Evolutionary conservation across 2,797 vertebrate genomes (phyloP).

Genomic region (Sebastes oblongus): DNA sequence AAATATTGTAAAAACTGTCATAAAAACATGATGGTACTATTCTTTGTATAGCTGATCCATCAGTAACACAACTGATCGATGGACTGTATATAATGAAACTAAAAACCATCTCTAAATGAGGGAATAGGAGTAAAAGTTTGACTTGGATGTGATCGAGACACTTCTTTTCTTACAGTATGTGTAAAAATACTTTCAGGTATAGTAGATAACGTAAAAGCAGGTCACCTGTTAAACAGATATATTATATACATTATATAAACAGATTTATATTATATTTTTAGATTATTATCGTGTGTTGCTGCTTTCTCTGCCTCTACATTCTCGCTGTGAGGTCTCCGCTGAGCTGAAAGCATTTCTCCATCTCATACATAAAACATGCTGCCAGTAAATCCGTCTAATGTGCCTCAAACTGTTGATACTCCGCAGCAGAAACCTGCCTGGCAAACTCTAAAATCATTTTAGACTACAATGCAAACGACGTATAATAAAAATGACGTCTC

Average conservation of each 20-base stretch:
- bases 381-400: constrained; percentile 42
- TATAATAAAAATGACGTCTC: constrained; percentile 55
- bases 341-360: constrained; percentile 3
- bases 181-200: not conserved
- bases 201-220: not conserved
- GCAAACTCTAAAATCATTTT: constrained; percentile 42
- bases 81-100: not conserved
- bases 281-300: not conserved
- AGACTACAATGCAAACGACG: constrained; percentile 58
- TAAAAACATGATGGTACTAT: not conserved
- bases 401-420: constrained; percentile 24
- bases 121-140: not conserved
- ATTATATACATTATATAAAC: not conserved
- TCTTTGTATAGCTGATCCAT: not conserved
- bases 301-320: not conserved
- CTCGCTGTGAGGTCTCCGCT: constrained; percentile 36
- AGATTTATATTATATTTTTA: not conserved
- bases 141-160: not conserved
- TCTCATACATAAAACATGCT: constrained; percentile 28
- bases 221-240: not conserved
- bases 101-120: not conserved
- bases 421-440: constrained; percentile 7
- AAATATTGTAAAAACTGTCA: not conserved
- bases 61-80: not conserved
- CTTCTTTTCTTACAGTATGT: not conserved